Percentiles rank a stretch among this genome's conserved stretches.
These are phyloP conservation scores for Nasonia vitripennis DNA, from an alignment of 1,140 invertebrate species.

Conservation along the genomic window DNA sequence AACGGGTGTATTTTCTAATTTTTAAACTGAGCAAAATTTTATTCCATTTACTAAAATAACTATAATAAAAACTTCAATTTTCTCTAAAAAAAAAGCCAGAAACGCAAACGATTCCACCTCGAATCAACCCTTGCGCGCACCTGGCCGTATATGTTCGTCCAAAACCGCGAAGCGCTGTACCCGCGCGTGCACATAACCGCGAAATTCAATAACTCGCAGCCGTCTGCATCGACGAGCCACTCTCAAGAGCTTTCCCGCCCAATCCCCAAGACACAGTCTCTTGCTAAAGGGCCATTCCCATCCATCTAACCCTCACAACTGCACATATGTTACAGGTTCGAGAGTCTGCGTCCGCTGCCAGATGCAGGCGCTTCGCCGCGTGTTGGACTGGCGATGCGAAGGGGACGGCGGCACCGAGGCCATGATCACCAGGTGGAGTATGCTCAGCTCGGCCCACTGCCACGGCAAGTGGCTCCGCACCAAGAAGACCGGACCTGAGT, in stretches of 20 bases:
- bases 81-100: neutral
- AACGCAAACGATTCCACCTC: neutral
- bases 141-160: neutral
- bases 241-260: neutral
- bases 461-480: conserved; percentile 89
- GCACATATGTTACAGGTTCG: conserved; percentile 76
- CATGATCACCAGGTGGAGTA: conserved; percentile 84
- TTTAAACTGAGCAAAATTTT: too few relatives aligned
- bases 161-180: neutral
- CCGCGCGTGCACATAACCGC: neutral
- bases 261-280: neutral
- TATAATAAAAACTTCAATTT: too few relatives aligned
- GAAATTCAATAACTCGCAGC: neutral
- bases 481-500: conserved; percentile 76
- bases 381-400: conserved; percentile 84
- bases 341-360: conserved; percentile 86
- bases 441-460: conserved; percentile 85
- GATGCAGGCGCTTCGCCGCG: conserved; percentile 82
- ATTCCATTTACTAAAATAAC: too few relatives aligned
- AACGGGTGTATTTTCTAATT: too few relatives aligned
- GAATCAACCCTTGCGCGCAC: neutral
- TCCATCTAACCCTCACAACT: neutral
- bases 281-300: neutral
- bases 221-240: neutral
- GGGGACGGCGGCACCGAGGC: conserved; percentile 84